Evolutionary conservation across 2,888 invertebrate species (phyloP).

Genomic region (Mechanitis messenoides): DNA sequence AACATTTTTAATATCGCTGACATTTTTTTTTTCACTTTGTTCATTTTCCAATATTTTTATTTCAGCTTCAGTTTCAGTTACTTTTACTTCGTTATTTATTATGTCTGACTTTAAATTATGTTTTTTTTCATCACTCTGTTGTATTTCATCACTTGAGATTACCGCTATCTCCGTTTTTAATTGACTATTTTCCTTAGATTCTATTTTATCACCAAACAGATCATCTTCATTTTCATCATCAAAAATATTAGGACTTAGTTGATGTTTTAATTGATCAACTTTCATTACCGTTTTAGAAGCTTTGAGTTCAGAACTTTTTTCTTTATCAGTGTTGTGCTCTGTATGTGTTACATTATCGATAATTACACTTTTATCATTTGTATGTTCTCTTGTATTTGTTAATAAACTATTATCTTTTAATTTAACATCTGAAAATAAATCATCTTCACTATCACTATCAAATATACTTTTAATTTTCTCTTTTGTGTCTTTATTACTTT

Average conservation of each 20-base stretch:
- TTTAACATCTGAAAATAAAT: slow-evolving; percentile 39
- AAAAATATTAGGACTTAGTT: slow-evolving; percentile 37
- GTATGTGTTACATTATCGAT: slow-evolving; percentile 9
- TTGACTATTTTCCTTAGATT: too few relatives aligned
- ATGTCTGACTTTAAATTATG: background rate
- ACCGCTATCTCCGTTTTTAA: too few relatives aligned
- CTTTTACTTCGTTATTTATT: background rate
- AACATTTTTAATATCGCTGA: background rate
- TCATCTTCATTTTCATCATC: slow-evolving; percentile 45
- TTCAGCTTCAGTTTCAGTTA: background rate
- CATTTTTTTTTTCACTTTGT: slow-evolving; percentile 8
- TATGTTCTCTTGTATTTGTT: slow-evolving; percentile 9
- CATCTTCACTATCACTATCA: slow-evolving; percentile 48
- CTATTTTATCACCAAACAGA: slow-evolving; percentile 20
- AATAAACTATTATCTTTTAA: slow-evolving; percentile 15
- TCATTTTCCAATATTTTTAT: background rate
- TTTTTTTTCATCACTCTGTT: background rate
- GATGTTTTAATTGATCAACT: slow-evolving; percentile 9
- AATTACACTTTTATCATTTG: slow-evolving; percentile 13
- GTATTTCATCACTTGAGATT: too few relatives aligned
- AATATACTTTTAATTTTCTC: slow-evolving; percentile 39
- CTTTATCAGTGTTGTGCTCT: slow-evolving; percentile 9
- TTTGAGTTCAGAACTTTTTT: background rate
- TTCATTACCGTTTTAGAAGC: slow-evolving; percentile 12
- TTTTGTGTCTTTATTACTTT: slow-evolving; percentile 10